These are phyloP conservation scores for Euphydryas editha DNA, from an alignment of 2,888 invertebrate species.

Conservation along the genomic window DNA sequence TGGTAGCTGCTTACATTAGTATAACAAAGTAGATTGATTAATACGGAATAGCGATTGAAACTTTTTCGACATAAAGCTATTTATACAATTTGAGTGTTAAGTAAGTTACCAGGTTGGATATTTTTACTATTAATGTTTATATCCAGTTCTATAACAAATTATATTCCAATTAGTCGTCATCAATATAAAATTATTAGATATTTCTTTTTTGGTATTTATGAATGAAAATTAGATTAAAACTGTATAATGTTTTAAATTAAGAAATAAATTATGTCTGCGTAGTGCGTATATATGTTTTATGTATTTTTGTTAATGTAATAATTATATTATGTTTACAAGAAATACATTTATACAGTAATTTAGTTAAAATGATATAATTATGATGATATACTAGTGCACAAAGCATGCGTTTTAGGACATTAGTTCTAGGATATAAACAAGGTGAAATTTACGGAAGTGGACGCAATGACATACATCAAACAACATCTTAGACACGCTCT, in stretches of 20 bases:
- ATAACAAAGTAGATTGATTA: too few relatives aligned
- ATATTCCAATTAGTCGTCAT: background rate
- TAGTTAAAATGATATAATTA: background rate
- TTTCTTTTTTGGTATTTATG: too few relatives aligned
- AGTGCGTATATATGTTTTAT: too few relatives aligned
- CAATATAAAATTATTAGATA: background rate
- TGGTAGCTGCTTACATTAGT: too few relatives aligned
- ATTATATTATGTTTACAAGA: background rate
- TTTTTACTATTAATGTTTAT: background rate
- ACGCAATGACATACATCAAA: conserved; percentile 22
- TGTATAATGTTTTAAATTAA: too few relatives aligned
- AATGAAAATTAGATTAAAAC: too few relatives aligned
- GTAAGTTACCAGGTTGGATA: too few relatives aligned
- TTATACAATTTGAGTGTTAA: too few relatives aligned
- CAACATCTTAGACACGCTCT: conserved; percentile 21
- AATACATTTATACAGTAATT: background rate
- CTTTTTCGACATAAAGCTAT: too few relatives aligned
- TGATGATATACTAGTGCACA: background rate
- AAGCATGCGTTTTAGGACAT: background rate
- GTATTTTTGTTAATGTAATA: background rate
- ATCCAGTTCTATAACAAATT: background rate
- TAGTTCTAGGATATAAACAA: conserved; percentile 10
- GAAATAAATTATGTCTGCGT: too few relatives aligned
- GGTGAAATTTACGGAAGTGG: conserved; percentile 40
- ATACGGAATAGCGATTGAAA: too few relatives aligned